A percentile compares a stretch with the other conserved stretches of the same genome.
These are phyloP conservation scores for Scaeva pyrastri DNA, from an alignment of 2,888 invertebrate species.

Conservation along the genomic window DNA sequence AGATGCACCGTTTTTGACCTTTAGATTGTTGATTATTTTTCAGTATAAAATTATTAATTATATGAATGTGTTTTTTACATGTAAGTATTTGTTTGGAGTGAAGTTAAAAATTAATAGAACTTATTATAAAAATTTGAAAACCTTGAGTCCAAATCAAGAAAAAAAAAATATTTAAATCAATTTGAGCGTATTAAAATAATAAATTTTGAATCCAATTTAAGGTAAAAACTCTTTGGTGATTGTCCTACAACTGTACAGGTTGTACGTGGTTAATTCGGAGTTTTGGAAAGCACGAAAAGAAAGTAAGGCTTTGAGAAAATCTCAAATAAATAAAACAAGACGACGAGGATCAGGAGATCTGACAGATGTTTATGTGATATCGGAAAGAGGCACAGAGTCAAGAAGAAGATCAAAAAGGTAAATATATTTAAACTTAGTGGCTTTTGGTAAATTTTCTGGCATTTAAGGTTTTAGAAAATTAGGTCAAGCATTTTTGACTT, in stretches of 20 bases:
- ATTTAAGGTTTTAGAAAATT: too few species aligned
- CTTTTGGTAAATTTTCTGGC: too few species aligned
- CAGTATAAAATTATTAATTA: constrained; percentile 95
- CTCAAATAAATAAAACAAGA: constrained; percentile 79
- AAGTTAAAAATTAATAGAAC: neutral
- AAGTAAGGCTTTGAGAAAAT: constrained; percentile 78
- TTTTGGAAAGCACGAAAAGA: constrained; percentile 84
- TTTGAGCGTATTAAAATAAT: too few species aligned
- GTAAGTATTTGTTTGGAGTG: constrained; percentile 87
- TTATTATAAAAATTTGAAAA: neutral
- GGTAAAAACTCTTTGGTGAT: constrained; percentile 93
- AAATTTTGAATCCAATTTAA: constrained; percentile 86
- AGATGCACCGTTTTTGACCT: constrained; percentile 94
- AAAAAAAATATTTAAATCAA: too few species aligned
- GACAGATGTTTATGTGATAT: constrained; percentile 86
- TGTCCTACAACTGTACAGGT: constrained; percentile 92
- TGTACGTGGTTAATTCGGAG: constrained; percentile 92
- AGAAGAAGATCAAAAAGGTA: constrained; percentile 81
- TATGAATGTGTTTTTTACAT: constrained; percentile 98
- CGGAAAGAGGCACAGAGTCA: constrained; percentile 82
- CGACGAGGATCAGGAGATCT: constrained; percentile 80
- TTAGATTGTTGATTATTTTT: constrained; percentile 93
- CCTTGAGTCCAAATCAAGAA: too few species aligned
- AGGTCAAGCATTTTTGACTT: too few species aligned
- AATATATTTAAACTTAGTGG: neutral